These are phyloP conservation scores for Coryphaenoides rupestris DNA, from an alignment of 2,113 vertebrate species.

Conservation along the genomic window DNA sequence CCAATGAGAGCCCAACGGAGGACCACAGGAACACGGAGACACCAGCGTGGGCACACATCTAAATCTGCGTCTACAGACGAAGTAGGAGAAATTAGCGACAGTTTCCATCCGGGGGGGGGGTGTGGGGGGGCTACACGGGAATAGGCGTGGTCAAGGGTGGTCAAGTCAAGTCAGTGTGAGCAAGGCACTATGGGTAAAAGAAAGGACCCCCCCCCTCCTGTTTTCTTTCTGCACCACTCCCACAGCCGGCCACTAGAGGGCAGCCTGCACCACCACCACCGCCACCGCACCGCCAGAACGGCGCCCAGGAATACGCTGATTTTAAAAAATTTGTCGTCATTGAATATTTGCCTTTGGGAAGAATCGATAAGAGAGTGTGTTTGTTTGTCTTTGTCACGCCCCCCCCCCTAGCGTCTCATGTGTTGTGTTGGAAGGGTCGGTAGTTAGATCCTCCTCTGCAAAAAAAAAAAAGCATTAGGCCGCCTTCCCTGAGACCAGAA, in stretches of 20 bases:
- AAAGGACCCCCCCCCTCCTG: no score
- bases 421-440: constrained; percentile 52
- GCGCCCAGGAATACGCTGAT: constrained; percentile 30
- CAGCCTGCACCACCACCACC: constrained; percentile 39
- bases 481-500: constrained; percentile 69
- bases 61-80: constrained; percentile 1
- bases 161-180: constrained; percentile 54
- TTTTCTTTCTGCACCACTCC: constrained; percentile 44
- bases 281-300: constrained; percentile 32
- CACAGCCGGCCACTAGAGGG: constrained; percentile 52
- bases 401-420: no score
- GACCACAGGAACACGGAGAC: constrained; percentile 12
- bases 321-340: no score
- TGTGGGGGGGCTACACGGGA: constrained; percentile 16
- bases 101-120: no score
- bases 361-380: constrained; percentile 29
- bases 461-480: constrained; percentile 52
- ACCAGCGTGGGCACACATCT: constrained; percentile 12
- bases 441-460: constrained; percentile 50
- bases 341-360: constrained; percentile 19
- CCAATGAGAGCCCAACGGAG: constrained; percentile 14
- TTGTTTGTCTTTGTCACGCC: constrained; percentile 27
- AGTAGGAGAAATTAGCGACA: constrained; percentile 30
- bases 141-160: constrained; percentile 20
- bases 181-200: constrained; percentile 68